Evolutionary conservation across 2,888 invertebrate genomes (phyloP).

Genomic region (Callyntrura guangdongensis): DNA sequence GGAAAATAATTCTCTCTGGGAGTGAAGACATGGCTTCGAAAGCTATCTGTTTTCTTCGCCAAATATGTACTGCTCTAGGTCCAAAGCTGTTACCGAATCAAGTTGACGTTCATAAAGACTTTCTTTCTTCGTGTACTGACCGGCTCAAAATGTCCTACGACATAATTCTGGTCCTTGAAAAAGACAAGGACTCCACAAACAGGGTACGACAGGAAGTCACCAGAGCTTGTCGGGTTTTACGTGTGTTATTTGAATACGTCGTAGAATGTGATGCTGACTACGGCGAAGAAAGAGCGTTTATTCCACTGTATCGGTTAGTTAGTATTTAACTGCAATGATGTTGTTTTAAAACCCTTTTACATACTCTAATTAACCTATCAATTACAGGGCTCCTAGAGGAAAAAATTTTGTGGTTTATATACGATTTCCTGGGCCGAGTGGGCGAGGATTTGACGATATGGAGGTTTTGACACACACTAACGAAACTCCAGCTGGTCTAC

Average conservation of each 20-base stretch:
- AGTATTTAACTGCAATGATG: neutral
- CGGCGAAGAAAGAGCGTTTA: conserved; percentile 94
- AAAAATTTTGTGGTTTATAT: conserved; percentile 95
- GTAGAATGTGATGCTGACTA: conserved; percentile 97
- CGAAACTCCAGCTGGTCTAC: conserved; percentile 95
- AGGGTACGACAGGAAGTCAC: conserved; percentile 90
- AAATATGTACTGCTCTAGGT: conserved; percentile 97
- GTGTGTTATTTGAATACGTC: conserved; percentile 97
- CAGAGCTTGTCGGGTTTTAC: conserved; percentile 96
- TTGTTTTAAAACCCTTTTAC: neutral
- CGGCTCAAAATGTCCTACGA: conserved; percentile 94
- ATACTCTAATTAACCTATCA: too few relatives aligned
- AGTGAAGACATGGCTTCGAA: conserved; percentile 97
- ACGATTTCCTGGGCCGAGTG: conserved; percentile 94
- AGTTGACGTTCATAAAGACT: conserved; percentile 95
- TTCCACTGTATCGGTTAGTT: conserved; percentile 92
- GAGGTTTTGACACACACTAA: conserved; percentile 97
- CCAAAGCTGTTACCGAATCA: conserved; percentile 92
- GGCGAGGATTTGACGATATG: conserved; percentile 93
- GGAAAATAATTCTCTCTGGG: conserved; percentile 93
- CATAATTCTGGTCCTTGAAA: conserved; percentile 90
- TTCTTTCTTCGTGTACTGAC: conserved; percentile 96
- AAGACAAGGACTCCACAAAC: conserved; percentile 87
- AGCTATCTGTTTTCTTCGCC: conserved; percentile 96
- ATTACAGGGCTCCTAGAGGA: conserved; percentile 94